A percentile compares a stretch with the other conserved stretches of the same genome.
Conservation (phyloP, 1,140 invertebrate genomes). For the Lamellibrachia luymesi region DNA sequence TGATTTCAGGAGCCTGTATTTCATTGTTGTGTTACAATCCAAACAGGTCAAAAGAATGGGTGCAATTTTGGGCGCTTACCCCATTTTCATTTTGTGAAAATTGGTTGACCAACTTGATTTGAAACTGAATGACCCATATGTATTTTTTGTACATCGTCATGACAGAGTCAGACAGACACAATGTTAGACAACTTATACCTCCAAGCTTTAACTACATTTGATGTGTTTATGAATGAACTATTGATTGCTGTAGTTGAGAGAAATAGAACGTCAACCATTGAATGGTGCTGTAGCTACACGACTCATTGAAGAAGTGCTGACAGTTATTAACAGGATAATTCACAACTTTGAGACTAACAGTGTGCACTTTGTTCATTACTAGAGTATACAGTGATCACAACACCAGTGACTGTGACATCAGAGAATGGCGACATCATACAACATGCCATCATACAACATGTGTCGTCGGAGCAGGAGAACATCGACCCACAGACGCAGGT, state of each 20-base stretch:
- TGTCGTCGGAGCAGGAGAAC: conserved; percentile 20
- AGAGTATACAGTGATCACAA: conserved; percentile 17
- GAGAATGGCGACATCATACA: conserved; percentile 19
- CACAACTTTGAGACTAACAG: not conserved
- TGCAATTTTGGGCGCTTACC: no score
- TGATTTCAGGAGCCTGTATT: no score
- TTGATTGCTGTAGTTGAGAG: not conserved
- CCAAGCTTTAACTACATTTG: no score
- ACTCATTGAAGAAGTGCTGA: not conserved
- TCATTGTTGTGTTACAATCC: no score
- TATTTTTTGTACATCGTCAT: no score
- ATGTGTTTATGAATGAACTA: no score
- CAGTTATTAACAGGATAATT: not conserved
- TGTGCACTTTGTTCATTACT: not conserved
- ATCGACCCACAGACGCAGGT: conserved; percentile 18
- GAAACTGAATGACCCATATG: no score
- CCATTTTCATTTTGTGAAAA: no score
- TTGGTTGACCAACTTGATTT: no score
- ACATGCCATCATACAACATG: conserved; percentile 20
- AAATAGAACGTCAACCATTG: not conserved
- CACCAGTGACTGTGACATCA: conserved; percentile 15
- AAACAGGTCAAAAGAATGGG: no score
- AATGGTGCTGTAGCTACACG: not conserved
- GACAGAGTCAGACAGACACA: no score
- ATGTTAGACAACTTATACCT: no score